Conservation (phyloP, 2,113 vertebrate species). For the Scomber colias region DNA sequence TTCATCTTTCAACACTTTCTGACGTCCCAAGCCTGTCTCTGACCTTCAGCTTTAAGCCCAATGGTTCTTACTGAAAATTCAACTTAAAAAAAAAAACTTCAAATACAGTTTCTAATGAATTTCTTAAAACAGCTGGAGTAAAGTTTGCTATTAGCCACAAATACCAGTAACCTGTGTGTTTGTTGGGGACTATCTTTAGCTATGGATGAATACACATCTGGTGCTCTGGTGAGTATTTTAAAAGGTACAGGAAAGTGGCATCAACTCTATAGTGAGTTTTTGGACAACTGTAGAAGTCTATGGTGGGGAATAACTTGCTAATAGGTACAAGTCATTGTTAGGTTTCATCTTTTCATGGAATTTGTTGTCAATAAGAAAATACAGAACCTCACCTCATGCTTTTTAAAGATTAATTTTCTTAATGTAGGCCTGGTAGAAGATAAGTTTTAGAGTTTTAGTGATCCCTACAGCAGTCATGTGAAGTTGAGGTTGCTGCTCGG, state of each 20-base stretch:
- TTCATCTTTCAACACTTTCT: not conserved
- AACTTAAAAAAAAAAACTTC: not conserved
- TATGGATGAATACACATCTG: not conserved
- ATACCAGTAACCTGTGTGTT: not conserved
- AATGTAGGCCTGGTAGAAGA: not conserved
- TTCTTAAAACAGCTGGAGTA: not conserved
- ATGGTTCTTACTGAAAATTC: not conserved
- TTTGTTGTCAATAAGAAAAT: not conserved
- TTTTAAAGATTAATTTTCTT: too few species aligned
- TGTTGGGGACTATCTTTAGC: not conserved
- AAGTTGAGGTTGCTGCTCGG: constrained; percentile 18
- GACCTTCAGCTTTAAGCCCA: not conserved
- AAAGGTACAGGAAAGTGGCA: not conserved
- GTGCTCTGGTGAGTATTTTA: not conserved
- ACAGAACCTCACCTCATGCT: too few species aligned
- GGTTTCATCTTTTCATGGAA: not conserved
- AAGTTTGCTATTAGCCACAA: not conserved
- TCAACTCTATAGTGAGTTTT: not conserved
- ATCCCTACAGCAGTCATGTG: constrained; percentile 21
- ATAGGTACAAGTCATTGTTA: not conserved
- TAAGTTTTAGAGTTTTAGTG: constrained; percentile 20
- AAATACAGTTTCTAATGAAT: not conserved
- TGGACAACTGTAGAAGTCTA: not conserved
- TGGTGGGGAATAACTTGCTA: too few species aligned
- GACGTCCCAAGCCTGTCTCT: not conserved